Percentiles rank a stretch among this genome's conserved stretches.
Evolutionary conservation across 2,797 vertebrate species (phyloP).

Genomic region (Melanotaenia maccullochi): DNA sequence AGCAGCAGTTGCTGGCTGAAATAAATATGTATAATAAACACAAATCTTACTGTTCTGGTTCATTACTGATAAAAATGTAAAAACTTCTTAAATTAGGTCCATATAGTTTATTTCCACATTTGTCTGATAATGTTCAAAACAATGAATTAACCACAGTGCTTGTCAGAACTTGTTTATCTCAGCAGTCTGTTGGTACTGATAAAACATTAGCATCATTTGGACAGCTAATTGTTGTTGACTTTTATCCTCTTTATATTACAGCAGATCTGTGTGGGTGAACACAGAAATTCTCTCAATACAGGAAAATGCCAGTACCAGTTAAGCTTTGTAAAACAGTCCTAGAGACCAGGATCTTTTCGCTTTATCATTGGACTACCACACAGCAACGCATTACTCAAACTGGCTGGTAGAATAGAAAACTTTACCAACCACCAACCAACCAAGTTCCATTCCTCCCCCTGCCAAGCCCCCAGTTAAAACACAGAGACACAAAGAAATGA

Average conservation of each 20-base stretch:
- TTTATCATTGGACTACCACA: neutral
- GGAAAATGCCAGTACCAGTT: neutral
- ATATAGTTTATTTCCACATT: no score
- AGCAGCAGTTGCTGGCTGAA: no score
- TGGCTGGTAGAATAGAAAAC: neutral
- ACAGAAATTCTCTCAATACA: no score
- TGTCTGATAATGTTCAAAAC: no score
- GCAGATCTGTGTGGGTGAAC: neutral
- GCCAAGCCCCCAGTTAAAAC: conserved; percentile 23
- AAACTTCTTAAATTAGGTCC: no score
- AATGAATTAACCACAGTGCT: no score
- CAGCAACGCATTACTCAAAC: neutral
- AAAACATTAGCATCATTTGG: neutral
- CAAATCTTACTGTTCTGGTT: neutral
- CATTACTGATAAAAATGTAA: no score
- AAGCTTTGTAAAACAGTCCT: neutral
- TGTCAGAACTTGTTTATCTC: no score
- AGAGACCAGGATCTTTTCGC: neutral
- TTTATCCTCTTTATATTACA: no score
- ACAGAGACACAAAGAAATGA: conserved; percentile 24
- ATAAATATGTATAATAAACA: neutral
- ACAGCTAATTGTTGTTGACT: neutral
- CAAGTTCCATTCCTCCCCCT: neutral
- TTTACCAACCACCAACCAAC: no score
- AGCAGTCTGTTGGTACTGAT: neutral